Percentiles rank a stretch among this genome's conserved stretches.
Conservation (phyloP, 2,113 vertebrate genomes). For the Eonycteris spelaea region DNA sequence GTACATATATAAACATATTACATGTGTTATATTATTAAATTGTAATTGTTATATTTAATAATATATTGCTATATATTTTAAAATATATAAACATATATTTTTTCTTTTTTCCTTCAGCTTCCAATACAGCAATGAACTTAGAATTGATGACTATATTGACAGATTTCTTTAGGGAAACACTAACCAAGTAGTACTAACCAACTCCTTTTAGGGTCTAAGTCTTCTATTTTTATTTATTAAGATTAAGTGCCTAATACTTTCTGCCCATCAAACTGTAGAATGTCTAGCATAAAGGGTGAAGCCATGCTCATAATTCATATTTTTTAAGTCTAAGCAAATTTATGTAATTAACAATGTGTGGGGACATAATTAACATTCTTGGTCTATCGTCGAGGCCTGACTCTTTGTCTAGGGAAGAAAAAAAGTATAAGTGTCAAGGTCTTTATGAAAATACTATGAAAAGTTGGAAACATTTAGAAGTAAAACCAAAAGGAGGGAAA, state of each 20-base stretch:
- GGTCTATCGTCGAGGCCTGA: neutral
- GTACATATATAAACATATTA: neutral
- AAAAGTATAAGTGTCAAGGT: neutral
- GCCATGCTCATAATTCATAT: neutral
- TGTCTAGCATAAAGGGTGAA: neutral
- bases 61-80: neutral
- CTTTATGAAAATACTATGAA: neutral
- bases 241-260: neutral
- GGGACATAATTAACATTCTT: slow-evolving; percentile 10
- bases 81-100: neutral
- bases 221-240: neutral
- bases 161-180: neutral
- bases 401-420: neutral
- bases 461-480: slow-evolving; percentile 28
- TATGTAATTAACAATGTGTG: neutral
- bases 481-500: slow-evolving; percentile 18
- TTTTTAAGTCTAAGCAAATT: neutral
- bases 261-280: neutral
- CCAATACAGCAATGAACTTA: neutral
- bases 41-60: neutral
- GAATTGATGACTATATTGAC: neutral
- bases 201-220: neutral
- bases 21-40: neutral
- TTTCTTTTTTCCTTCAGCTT: neutral
- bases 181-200: neutral